Percentiles rank a stretch among this genome's conserved stretches.
Conservation (phyloP, 2,888 invertebrate genomes). For the Mesodorylaimus sp. region DNA sequence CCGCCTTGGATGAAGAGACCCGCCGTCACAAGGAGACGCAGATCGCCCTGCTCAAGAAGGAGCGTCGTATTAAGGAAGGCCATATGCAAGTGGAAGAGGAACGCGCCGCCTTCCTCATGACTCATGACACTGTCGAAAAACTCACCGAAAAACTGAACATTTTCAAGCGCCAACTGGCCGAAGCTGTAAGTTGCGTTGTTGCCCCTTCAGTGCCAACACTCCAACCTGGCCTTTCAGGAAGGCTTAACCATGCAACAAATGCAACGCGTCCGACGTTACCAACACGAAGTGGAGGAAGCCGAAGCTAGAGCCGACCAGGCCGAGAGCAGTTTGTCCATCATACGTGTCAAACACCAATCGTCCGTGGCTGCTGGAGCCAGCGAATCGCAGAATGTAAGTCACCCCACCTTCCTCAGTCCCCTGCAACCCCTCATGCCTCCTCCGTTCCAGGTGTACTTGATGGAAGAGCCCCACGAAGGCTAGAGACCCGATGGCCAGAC, state of each 20-base stretch:
- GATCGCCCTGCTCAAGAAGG: constrained; percentile 88
- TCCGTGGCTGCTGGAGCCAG: too few species aligned
- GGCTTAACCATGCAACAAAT: constrained; percentile 73
- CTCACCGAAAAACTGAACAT: constrained; percentile 60
- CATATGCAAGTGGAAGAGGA: constrained; percentile 53
- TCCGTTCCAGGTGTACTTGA: too few species aligned
- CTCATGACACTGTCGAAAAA: constrained; percentile 49
- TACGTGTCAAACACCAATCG: constrained; percentile 78
- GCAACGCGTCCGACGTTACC: constrained; percentile 84
- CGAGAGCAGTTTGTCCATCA: constrained; percentile 73
- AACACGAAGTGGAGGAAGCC: constrained; percentile 81
- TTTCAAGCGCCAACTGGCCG: constrained; percentile 79
- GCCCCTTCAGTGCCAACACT: not conserved
- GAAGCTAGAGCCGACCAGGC: constrained; percentile 83
- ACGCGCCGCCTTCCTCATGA: constrained; percentile 69
- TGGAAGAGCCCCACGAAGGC: too few species aligned
- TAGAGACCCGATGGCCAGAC: too few species aligned
- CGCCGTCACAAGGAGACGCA: constrained; percentile 83
- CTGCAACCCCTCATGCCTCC: too few species aligned
- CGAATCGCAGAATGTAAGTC: too few species aligned
- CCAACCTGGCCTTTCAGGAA: constrained; percentile 44
- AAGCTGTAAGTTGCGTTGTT: constrained; percentile 45
- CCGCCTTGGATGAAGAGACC: constrained; percentile 81
- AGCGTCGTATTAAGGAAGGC: constrained; percentile 66
- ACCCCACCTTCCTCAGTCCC: too few species aligned